phyloP scores from a whole-genome alignment of 53 echinoderm and acorn worm species.

The Temnopleurus reevesii region DNA sequence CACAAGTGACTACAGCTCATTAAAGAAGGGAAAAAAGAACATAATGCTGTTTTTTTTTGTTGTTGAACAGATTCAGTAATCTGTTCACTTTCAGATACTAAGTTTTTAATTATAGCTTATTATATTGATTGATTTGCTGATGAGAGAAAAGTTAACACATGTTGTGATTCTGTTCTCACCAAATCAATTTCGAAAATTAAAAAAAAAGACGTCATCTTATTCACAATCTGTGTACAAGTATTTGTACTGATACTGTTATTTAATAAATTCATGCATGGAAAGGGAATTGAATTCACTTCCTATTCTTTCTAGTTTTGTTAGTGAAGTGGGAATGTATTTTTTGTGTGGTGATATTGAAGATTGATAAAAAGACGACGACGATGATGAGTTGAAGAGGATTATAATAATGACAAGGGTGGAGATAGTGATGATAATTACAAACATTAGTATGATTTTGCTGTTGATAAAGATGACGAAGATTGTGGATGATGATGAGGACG shows the following conservation, averaged over 20 bases:
- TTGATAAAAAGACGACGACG: too few relatives aligned
- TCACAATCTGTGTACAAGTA: constrained; percentile 57
- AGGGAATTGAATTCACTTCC: constrained; percentile 14
- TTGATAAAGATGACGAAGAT: too few relatives aligned
- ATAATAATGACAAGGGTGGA: too few relatives aligned
- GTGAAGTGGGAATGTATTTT: background rate
- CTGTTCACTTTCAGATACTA: background rate
- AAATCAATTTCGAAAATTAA: constrained; percentile 17
- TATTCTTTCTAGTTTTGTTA: background rate
- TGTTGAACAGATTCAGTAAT: background rate
- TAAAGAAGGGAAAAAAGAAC: background rate
- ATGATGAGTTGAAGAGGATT: too few relatives aligned
- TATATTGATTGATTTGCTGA: background rate
- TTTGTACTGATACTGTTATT: constrained; percentile 64
- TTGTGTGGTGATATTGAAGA: too few relatives aligned
- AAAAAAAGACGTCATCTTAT: constrained; percentile 61
- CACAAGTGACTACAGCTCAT: constrained; percentile 36
- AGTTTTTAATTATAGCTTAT: background rate
- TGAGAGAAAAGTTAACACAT: constrained; percentile 52
- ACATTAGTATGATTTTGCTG: too few relatives aligned
- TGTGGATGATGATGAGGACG: too few relatives aligned
- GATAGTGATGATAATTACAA: too few relatives aligned
- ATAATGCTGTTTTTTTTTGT: background rate
- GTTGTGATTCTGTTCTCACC: constrained; percentile 60
- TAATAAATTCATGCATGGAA: constrained; percentile 64